Conservation (phyloP, 2,113 vertebrate species). For the Mobula birostris region DNA sequence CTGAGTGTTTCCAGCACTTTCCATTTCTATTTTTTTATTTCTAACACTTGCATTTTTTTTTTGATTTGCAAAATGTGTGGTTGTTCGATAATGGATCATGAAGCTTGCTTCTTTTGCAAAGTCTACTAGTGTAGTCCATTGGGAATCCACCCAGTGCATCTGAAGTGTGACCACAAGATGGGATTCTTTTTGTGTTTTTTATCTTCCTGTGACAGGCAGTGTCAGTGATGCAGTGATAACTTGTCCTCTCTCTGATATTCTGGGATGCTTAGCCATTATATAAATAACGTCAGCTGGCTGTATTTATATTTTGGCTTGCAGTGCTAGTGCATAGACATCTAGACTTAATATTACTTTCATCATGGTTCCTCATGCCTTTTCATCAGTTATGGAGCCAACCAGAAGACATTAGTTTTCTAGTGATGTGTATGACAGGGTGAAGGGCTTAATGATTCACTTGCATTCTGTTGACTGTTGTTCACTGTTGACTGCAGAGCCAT, state of each 20-base stretch:
- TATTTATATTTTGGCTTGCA: not conserved
- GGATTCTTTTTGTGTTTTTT: not conserved
- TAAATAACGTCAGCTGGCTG: not conserved
- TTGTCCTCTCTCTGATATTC: not conserved
- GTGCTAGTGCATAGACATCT: not conserved
- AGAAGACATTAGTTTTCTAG: not conserved
- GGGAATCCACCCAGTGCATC: not conserved
- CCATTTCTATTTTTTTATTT: no score
- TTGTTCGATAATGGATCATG: no score
- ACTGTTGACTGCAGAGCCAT: not conserved
- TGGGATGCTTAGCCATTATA: not conserved
- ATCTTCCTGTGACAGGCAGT: not conserved
- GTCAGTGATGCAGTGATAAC: not conserved
- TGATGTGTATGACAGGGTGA: not conserved
- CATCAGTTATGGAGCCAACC: not conserved
- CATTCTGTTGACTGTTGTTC: not conserved
- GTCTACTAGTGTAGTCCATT: not conserved
- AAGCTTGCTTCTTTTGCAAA: not conserved
- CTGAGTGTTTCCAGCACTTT: no score
- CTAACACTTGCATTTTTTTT: no score
- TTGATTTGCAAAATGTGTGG: no score
- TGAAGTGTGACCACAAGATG: not conserved
- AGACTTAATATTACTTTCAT: not conserved
- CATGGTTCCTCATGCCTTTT: not conserved
- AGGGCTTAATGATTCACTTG: not conserved